Base-by-base conservation (phyloP, 2,797 vertebrate genomes). In the Acropternis orthonyx region DNA sequence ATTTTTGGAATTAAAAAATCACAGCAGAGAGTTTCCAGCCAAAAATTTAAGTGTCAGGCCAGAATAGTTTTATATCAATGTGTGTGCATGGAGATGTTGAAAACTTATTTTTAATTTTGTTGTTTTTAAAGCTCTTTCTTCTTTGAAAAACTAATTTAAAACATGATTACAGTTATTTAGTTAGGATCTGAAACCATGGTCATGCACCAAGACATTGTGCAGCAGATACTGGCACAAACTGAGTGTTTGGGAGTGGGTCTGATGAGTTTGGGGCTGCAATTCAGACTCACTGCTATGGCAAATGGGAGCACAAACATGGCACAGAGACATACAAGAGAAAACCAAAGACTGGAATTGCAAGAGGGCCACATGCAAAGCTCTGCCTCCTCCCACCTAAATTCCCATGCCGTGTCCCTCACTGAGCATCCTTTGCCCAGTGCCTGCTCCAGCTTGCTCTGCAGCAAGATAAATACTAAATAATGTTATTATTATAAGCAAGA, bases 71-170 rank as follows among this genome's bases (percentile, higher is more conserved):
- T 67, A 4, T n/a, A 43, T n/a, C 32, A 10, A 8, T n/a, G 13
- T 17, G 2, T 39, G 20, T 8, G 4, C 23, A 5, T 20, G 17
- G 18, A 79, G 18, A 17, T 52, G 22, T 44, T 59, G 36, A 73
- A 72, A 20, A 0, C 0, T 1, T 1, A 1, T 4, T 52, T 41
- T 27, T 1, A 11, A 23, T 26, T 63, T 16, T 27, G 2, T 5
- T 10, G 5, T 68, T 67, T 73, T 76, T 13, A 65, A 76, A 14
- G 1, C 4, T 28, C 27, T 32, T 63, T 49, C 24, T 67, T 78
- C 18, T 75, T 56, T 39, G 10, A 5, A 65, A 93, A 86, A 67
- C 9, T 46, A 10, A 30, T 36, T 56, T 58, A 0, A 55, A 69
- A 80, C 39, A 30, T 44, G 2, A 23, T 8, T 46, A 34, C 4